Percentiles rank a stretch among this genome's conserved stretches.
phyloP scores from a whole-genome alignment of 2,113 vertebrate species.

The Butorides virescens region DNA sequence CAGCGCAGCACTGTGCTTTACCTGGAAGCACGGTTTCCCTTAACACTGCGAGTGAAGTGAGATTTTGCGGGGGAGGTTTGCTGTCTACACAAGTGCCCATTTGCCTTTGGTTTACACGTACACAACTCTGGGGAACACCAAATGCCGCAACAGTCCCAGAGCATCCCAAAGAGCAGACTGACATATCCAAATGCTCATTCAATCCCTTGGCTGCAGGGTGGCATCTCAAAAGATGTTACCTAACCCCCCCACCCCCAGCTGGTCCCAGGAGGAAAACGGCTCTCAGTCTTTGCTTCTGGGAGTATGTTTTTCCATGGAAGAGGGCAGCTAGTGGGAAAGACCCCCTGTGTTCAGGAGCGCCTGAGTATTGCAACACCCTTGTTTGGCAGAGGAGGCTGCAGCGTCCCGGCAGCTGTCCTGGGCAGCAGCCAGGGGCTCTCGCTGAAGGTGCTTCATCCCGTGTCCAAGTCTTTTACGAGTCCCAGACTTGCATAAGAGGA shows the following conservation, averaged over 20 bases:
- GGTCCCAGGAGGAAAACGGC: not conserved
- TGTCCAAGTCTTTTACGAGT: constrained; percentile 18
- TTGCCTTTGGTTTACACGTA: not conserved
- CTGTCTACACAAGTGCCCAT: not conserved
- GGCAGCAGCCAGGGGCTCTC: not conserved
- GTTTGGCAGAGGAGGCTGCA: not conserved
- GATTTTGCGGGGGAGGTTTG: not conserved
- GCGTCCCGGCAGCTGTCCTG: not conserved
- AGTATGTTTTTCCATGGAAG: not conserved
- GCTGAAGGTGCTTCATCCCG: not conserved
- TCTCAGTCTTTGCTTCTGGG: not conserved
- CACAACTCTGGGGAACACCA: not conserved
- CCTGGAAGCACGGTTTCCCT: not conserved
- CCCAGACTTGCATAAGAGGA: not conserved
- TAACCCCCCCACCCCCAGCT: not conserved
- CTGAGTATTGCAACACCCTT: not conserved
- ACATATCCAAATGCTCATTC: not conserved
- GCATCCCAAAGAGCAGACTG: not conserved
- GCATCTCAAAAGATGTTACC: not conserved
- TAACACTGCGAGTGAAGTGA: not conserved
- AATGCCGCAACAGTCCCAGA: not conserved
- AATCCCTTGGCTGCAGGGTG: not conserved
- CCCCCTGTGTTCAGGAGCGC: not conserved
- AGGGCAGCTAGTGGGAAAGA: not conserved
- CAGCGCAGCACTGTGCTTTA: not conserved